phyloP scores from a whole-genome alignment of 1,140 invertebrate genomes.

The Drosophila parabipectinata region DNA sequence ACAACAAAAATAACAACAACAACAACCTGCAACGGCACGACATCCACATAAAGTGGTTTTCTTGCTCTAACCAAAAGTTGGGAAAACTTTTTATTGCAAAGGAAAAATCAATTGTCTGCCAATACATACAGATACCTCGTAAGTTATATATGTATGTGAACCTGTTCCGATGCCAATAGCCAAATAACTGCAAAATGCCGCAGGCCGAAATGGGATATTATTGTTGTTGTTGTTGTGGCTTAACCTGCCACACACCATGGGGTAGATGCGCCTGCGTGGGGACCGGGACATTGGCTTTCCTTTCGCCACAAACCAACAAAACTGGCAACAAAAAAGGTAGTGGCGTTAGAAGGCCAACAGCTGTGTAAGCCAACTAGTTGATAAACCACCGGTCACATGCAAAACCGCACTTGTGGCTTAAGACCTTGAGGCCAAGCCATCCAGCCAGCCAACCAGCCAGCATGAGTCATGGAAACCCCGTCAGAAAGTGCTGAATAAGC shows the following conservation, averaged over 20 bases:
- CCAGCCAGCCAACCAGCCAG: background rate
- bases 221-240: constrained; percentile 21
- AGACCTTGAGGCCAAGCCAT: constrained; percentile 36
- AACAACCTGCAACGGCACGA: constrained; percentile 61
- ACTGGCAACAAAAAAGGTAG: background rate
- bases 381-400: constrained; percentile 59
- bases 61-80: constrained; percentile 61
- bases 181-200: constrained; percentile 69
- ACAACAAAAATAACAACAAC: constrained; percentile 13
- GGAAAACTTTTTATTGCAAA: constrained; percentile 58
- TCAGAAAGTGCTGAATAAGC: constrained; percentile 38
- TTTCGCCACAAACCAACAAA: constrained; percentile 12
- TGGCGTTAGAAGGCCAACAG: constrained; percentile 28
- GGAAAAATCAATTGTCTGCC: constrained; percentile 79
- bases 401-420: constrained; percentile 55
- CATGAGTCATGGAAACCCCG: background rate
- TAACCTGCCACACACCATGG: constrained; percentile 37
- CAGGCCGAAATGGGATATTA: constrained; percentile 31
- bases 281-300: constrained; percentile 58
- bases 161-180: constrained; percentile 60
- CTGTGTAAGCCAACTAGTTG: constrained; percentile 19
- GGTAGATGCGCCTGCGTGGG: constrained; percentile 49
- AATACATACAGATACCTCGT: background rate
- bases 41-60: constrained; percentile 61
- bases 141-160: constrained; percentile 47